Percentiles rank a stretch among this genome's conserved stretches.
These are phyloP conservation scores for Belgica antarctica DNA, from an alignment of 2,888 invertebrate species.

Conservation along the genomic window DNA sequence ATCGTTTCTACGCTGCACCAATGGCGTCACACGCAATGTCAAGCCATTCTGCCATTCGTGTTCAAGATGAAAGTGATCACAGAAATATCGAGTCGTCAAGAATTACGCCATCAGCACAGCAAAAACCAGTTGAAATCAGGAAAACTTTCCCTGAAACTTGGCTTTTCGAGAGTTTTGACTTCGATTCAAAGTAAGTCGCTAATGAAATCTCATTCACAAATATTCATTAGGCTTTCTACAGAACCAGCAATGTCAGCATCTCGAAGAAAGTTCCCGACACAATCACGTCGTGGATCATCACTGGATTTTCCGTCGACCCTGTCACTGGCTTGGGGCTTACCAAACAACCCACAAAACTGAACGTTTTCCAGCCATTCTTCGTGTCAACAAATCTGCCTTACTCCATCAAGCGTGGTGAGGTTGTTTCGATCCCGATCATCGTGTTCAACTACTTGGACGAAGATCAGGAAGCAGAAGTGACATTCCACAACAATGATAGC, in stretches of 20 bases:
- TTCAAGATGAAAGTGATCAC: neutral
- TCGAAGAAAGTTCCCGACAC: slow-evolving; percentile 73
- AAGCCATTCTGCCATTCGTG: too few species aligned
- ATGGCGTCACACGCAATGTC: neutral
- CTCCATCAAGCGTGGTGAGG: slow-evolving; percentile 84
- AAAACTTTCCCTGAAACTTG: slow-evolving; percentile 40
- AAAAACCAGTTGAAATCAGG: slow-evolving; percentile 31
- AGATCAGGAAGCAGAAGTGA: slow-evolving; percentile 74
- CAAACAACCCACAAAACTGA: slow-evolving; percentile 63
- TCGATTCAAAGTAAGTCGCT: neutral
- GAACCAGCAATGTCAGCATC: slow-evolving; percentile 61
- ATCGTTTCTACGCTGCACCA: too few species aligned
- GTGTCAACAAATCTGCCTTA: slow-evolving; percentile 84
- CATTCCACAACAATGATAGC: slow-evolving; percentile 75
- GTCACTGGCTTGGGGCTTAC: slow-evolving; percentile 74
- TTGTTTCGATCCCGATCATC: slow-evolving; percentile 80
- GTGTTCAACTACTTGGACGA: slow-evolving; percentile 84
- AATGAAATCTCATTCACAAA: neutral
- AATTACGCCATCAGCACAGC: too few species aligned
- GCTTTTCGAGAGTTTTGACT: slow-evolving; percentile 9
- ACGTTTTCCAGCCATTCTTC: slow-evolving; percentile 80
- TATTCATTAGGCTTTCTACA: slow-evolving; percentile 49
- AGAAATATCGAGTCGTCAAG: too few species aligned
- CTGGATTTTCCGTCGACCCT: slow-evolving; percentile 77
- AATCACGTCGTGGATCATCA: slow-evolving; percentile 80